phyloP scores from a whole-genome alignment of 2,888 invertebrate species.

The Coelopa pilipes region DNA sequence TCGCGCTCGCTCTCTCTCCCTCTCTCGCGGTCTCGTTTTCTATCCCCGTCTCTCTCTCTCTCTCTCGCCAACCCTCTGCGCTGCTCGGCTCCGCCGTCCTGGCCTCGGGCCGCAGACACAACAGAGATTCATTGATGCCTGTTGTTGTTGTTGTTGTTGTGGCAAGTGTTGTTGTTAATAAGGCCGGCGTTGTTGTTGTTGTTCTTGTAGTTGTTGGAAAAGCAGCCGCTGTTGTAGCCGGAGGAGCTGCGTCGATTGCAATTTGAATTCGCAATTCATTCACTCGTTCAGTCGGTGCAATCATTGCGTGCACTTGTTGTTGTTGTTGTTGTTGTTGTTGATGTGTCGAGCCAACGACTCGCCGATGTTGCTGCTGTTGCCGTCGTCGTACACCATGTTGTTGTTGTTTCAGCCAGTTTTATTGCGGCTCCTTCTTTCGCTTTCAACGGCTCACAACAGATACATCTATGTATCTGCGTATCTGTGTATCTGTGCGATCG shows the following conservation, averaged over 20 bases:
- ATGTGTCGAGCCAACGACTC: neutral
- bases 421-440: no score
- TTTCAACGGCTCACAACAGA: no score
- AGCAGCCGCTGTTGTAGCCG: neutral
- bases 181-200: neutral
- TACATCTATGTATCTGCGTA: neutral
- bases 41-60: no score
- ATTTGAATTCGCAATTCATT: conserved; percentile 16
- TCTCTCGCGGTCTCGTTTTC: no score
- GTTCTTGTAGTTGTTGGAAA: neutral
- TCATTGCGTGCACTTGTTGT: neutral
- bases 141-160: neutral
- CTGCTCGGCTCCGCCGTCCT: no score
- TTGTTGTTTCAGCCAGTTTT: neutral
- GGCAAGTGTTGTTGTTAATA: neutral
- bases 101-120: no score
- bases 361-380: neutral
- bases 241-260: neutral
- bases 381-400: neutral
- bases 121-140: neutral
- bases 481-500: neutral
- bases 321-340: neutral
- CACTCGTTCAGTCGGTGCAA: conserved; percentile 3
- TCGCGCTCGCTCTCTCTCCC: no score
- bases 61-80: no score